phyloP scores from a whole-genome alignment of 1,140 invertebrate genomes.

The Bombus breviceps region DNA sequence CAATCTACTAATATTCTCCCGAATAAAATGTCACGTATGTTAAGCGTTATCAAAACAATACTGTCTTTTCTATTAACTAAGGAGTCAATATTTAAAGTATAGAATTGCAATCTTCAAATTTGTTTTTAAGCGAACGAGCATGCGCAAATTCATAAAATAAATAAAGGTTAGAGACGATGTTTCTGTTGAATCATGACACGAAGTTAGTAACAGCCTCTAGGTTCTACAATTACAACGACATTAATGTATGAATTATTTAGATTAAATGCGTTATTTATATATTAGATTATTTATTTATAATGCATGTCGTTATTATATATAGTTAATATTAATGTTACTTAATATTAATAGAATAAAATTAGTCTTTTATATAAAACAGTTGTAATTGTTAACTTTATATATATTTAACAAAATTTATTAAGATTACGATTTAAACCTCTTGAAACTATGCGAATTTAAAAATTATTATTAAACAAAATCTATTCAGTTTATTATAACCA shows the following conservation, averaged over 20 bases:
- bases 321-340: background rate
- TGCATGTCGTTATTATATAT: background rate
- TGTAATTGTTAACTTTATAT: background rate
- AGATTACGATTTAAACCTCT: background rate
- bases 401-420: background rate
- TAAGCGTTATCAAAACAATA: too few relatives aligned
- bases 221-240: background rate
- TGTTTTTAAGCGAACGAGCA: background rate
- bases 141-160: background rate
- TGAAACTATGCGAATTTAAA: background rate
- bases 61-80: too few relatives aligned
- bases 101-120: background rate
- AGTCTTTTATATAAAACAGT: background rate
- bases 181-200: background rate
- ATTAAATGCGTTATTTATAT: background rate
- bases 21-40: too few relatives aligned
- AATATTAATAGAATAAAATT: background rate
- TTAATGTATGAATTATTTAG: too few relatives aligned
- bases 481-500: background rate
- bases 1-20: too few relatives aligned
- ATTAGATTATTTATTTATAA: background rate
- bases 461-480: background rate
- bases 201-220: background rate
- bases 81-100: too few relatives aligned
- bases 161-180: background rate